Evolutionary conservation across 2,888 invertebrate species (phyloP).

Genomic region (Microplitis deprimator): DNA sequence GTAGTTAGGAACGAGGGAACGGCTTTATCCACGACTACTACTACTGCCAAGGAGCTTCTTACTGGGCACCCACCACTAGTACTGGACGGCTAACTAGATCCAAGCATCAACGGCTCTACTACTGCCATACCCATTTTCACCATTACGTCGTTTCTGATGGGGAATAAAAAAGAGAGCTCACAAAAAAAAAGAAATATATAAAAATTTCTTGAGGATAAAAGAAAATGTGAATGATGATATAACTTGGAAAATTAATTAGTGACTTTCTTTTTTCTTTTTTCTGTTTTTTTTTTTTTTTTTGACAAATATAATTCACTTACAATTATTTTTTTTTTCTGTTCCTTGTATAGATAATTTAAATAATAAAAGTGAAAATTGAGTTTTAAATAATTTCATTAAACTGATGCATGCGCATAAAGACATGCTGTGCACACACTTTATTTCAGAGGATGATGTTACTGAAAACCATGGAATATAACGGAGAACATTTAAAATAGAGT

Average conservation of each 20-base stretch:
- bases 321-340: no score
- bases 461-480: neutral
- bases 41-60: slow-evolving; percentile 22
- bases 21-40: slow-evolving; percentile 35
- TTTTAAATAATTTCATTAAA: no score
- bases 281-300: no score
- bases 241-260: slow-evolving; percentile 2
- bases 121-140: slow-evolving; percentile 15
- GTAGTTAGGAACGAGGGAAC: slow-evolving; percentile 42
- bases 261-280: no score
- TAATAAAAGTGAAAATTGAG: no score
- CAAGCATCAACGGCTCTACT: slow-evolving; percentile 46
- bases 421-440: neutral
- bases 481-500: neutral
- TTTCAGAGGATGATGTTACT: neutral
- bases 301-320: no score
- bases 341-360: no score
- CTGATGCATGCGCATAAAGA: no score
- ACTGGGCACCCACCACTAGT: slow-evolving; percentile 1
- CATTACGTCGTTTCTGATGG: slow-evolving; percentile 35
- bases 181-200: slow-evolving; percentile 13
- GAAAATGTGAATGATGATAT: neutral
- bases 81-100: slow-evolving; percentile 54
- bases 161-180: neutral
- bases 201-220: neutral